Conservation (phyloP, 2,888 invertebrate genomes). For the Lasioglossum leucozonium region DNA sequence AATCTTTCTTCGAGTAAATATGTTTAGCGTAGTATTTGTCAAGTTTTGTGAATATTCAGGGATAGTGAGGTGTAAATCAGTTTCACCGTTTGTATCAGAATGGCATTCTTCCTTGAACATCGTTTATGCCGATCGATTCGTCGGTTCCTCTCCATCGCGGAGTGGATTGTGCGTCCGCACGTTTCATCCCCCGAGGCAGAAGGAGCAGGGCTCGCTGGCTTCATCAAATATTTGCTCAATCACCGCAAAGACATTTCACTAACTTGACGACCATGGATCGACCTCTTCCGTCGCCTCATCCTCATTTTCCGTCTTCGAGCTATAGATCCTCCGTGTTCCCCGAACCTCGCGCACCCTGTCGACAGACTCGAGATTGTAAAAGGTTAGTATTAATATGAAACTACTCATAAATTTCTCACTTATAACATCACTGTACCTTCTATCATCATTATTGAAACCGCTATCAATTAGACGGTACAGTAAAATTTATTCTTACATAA, state of each 20-base stretch:
- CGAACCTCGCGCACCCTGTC: neutral
- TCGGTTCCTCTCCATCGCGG: slow-evolving; percentile 50
- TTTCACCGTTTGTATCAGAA: slow-evolving; percentile 21
- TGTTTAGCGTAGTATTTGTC: too few species aligned
- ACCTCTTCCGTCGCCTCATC: slow-evolving; percentile 66
- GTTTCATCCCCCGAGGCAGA: slow-evolving; percentile 66
- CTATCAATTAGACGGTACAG: neutral
- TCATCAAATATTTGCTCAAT: slow-evolving; percentile 84
- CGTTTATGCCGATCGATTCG: slow-evolving; percentile 57
- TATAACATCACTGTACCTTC: neutral
- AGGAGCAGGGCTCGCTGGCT: slow-evolving; percentile 74
- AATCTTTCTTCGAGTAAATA: neutral
- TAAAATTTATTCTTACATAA: neutral
- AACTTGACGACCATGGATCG: slow-evolving; percentile 80
- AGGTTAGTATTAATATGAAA: slow-evolving; percentile 22
- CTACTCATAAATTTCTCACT: neutral
- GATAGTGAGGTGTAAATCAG: slow-evolving; percentile 34
- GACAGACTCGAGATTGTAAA: slow-evolving; percentile 57
- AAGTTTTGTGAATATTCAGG: neutral
- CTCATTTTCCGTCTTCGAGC: slow-evolving; percentile 52
- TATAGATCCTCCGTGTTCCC: slow-evolving; percentile 45
- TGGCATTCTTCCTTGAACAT: slow-evolving; percentile 41
- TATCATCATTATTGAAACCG: neutral
- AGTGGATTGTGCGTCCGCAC: slow-evolving; percentile 55
- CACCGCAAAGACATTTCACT: slow-evolving; percentile 83